Evolutionary conservation across 2,113 vertebrate species (phyloP).

Genomic region (Carassius auratus): DNA sequence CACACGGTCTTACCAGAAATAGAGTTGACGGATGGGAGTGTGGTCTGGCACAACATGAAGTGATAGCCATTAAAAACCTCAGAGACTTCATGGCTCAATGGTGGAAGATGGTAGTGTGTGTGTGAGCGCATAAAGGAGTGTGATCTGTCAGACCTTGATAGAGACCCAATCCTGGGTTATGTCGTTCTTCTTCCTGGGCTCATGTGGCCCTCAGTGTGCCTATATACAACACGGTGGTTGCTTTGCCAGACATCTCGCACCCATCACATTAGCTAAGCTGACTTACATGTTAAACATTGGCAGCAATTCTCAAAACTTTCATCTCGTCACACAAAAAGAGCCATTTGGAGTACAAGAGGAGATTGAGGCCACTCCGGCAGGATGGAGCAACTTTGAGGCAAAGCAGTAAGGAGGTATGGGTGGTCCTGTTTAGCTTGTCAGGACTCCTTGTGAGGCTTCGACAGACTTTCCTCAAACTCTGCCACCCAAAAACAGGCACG

Average conservation of each 20-base stretch:
- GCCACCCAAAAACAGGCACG: constrained; percentile 71
- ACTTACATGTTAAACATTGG: too few species aligned
- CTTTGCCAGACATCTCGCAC: constrained; percentile 34
- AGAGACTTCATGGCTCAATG: background rate
- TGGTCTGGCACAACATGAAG: constrained; percentile 49
- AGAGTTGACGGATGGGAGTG: background rate
- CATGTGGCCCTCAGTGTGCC: background rate
- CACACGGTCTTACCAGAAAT: constrained; percentile 20
- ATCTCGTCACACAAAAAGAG: constrained; percentile 7
- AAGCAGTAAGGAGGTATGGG: constrained; percentile 34
- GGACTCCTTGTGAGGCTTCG: constrained; percentile 59
- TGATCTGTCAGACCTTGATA: constrained; percentile 22
- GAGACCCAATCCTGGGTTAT: background rate
- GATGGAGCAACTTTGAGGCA: background rate
- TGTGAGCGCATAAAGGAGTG: background rate
- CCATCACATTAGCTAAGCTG: too few species aligned
- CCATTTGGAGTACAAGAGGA: constrained; percentile 1
- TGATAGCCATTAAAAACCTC: constrained; percentile 14
- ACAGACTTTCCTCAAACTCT: constrained; percentile 75
- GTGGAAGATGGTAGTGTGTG: background rate
- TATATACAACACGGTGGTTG: constrained; percentile 15
- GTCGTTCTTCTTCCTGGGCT: background rate
- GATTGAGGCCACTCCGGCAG: background rate
- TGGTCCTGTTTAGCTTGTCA: constrained; percentile 75
- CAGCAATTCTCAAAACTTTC: background rate